Conservation (phyloP, 2,888 invertebrate species). For the Zeuzera pyrina region DNA sequence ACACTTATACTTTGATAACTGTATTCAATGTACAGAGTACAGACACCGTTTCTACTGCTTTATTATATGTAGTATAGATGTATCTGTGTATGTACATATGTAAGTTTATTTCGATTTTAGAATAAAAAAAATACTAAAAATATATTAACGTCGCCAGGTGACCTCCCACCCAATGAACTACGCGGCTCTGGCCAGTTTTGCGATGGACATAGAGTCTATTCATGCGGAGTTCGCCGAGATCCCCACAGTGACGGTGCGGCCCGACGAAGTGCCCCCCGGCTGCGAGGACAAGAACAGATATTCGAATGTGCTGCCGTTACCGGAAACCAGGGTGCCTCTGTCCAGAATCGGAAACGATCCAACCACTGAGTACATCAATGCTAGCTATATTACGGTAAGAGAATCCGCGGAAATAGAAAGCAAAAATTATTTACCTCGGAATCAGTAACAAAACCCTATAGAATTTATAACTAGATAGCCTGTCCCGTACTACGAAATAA, state of each 20-base stretch:
- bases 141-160: slow-evolving; percentile 62
- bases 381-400: slow-evolving; percentile 92
- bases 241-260: slow-evolving; percentile 82
- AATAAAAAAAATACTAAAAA: neutral
- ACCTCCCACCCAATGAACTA: slow-evolving; percentile 85
- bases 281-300: slow-evolving; percentile 93
- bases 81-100: too few relatives aligned
- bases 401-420: neutral
- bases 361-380: slow-evolving; percentile 93
- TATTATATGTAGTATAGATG: too few relatives aligned
- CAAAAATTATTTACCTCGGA: too few relatives aligned
- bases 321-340: slow-evolving; percentile 89
- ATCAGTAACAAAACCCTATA: too few relatives aligned
- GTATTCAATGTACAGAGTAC: too few relatives aligned
- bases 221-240: slow-evolving; percentile 87
- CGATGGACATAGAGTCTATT: slow-evolving; percentile 79
- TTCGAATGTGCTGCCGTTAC: slow-evolving; percentile 95
- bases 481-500: too few relatives aligned
- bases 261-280: slow-evolving; percentile 88
- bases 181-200: slow-evolving; percentile 82
- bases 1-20: too few relatives aligned
- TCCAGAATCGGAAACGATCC: slow-evolving; percentile 81
- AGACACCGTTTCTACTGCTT: too few relatives aligned
- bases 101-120: neutral
- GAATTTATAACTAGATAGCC: too few relatives aligned